These are phyloP conservation scores for Uromys caudimaculatus DNA, from an alignment of 2,797 vertebrate species.

Conservation along the genomic window DNA sequence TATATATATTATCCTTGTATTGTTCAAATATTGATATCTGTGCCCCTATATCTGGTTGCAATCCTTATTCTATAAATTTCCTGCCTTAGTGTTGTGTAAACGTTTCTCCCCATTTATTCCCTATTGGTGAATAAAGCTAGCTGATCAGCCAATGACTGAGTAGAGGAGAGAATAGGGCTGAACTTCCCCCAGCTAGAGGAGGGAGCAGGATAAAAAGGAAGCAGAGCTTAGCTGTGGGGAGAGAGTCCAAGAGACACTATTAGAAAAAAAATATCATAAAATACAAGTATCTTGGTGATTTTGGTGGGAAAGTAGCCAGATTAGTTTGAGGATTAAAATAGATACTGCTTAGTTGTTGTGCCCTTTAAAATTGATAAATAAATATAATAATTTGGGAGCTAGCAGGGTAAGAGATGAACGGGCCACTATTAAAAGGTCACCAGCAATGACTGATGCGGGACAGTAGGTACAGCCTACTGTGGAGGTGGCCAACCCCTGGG, in stretches of 20 bases:
- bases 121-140: background rate
- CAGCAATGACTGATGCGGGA: too few relatives aligned
- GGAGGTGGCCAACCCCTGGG: too few relatives aligned
- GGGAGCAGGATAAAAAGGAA: background rate
- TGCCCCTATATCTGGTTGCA: background rate
- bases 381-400: background rate
- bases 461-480: too few relatives aligned
- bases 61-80: background rate
- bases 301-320: background rate
- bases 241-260: background rate
- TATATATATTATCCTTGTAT: background rate
- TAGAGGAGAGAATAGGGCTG: background rate
- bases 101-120: background rate
- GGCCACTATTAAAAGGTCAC: too few relatives aligned
- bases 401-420: background rate
- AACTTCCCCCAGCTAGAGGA: background rate
- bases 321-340: background rate
- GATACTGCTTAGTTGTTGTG: background rate
- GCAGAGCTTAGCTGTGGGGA: background rate
- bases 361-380: background rate
- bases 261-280: background rate
- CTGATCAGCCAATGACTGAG: background rate
- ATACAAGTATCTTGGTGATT: background rate
- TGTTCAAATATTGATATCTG: background rate
- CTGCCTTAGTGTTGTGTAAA: background rate